phyloP scores from a whole-genome alignment of 1,140 invertebrate species.

The Diachasmimorpha longicaudata region DNA sequence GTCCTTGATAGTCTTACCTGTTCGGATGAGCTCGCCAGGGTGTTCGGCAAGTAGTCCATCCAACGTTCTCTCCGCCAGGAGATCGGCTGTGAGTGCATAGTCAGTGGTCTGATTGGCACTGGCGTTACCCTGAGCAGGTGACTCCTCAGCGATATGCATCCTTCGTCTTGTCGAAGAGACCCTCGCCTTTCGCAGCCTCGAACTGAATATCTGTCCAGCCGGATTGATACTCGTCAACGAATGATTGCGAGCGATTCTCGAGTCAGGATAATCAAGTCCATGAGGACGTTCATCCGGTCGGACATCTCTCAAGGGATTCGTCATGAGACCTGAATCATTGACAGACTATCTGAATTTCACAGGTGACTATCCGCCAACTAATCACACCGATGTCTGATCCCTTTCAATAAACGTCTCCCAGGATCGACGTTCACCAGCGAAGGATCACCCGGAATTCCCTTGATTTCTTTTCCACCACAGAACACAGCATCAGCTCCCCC shows the following conservation, averaged over 20 bases:
- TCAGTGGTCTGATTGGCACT: slow-evolving; percentile 80
- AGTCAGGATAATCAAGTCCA: slow-evolving; percentile 53
- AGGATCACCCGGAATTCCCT: background rate
- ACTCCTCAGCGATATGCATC: slow-evolving; percentile 52
- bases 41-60: slow-evolving; percentile 86
- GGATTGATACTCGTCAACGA: slow-evolving; percentile 42
- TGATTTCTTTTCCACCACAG: background rate
- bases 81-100: slow-evolving; percentile 74
- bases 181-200: slow-evolving; percentile 46
- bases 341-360: background rate
- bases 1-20: too few relatives aligned
- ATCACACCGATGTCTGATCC: too few relatives aligned
- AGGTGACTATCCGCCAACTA: too few relatives aligned
- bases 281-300: slow-evolving; percentile 56
- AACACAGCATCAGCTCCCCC: background rate
- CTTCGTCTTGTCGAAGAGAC: slow-evolving; percentile 51
- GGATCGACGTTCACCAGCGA: background rate
- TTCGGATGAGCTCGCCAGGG: slow-evolving; percentile 90
- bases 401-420: background rate
- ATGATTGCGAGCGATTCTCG: slow-evolving; percentile 39
- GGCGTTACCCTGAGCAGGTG: slow-evolving; percentile 52
- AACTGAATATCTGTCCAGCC: slow-evolving; percentile 37
- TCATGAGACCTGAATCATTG: slow-evolving; percentile 50
- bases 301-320: slow-evolving; percentile 59
- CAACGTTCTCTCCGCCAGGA: slow-evolving; percentile 81